Conservation (phyloP, 2,888 invertebrate species). For the Sinodicranocentrus sp. region DNA sequence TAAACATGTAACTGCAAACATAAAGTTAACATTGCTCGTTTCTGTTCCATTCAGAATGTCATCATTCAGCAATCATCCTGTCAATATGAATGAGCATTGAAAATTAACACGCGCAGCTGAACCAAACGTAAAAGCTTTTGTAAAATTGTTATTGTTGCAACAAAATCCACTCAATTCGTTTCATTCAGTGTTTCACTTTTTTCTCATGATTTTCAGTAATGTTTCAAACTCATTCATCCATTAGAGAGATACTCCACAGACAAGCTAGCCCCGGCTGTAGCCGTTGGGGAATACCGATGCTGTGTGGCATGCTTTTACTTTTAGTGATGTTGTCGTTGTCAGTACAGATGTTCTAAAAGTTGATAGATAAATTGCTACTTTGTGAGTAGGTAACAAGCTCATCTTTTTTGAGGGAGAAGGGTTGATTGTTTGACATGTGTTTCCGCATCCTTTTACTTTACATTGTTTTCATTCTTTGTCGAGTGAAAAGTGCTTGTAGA, state of each 20-base stretch:
- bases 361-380: conserved; percentile 36
- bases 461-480: neutral
- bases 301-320: conserved; percentile 21
- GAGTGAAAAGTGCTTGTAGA: neutral
- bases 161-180: no score
- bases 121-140: neutral
- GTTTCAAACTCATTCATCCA: no score
- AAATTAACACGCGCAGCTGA: conserved; percentile 10
- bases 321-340: neutral
- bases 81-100: conserved; percentile 8
- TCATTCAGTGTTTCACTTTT: no score
- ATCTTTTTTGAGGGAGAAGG: conserved; percentile 5
- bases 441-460: conserved; percentile 3
- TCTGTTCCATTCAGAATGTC: no score
- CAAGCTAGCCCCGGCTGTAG: no score
- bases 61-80: conserved; percentile 1
- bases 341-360: conserved; percentile 16
- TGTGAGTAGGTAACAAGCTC: conserved; percentile 12
- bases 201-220: no score
- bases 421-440: conserved; percentile 23
- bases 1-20: no score
- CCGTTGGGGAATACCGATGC: no score
- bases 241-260: no score
- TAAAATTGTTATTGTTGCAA: neutral
- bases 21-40: no score